Percentiles rank a stretch among this genome's conserved stretches.
These are phyloP conservation scores for Noctuana brunneofusca DNA, from an alignment of 2,888 invertebrate species.

Conservation along the genomic window DNA sequence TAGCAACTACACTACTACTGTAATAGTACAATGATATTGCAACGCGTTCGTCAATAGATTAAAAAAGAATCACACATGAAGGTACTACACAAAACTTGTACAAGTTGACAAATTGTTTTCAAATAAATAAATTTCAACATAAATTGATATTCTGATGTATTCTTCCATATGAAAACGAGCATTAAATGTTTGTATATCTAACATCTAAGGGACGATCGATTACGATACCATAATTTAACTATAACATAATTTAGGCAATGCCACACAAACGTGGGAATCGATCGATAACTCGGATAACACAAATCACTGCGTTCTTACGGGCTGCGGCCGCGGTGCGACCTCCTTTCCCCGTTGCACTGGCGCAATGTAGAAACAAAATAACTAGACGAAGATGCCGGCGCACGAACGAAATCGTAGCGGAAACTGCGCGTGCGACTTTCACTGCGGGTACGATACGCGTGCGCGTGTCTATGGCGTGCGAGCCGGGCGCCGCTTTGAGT, in stretches of 20 bases:
- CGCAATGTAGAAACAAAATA: slow-evolving; percentile 79
- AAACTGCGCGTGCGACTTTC: slow-evolving; percentile 77
- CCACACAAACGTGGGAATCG: slow-evolving; percentile 63
- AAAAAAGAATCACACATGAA: slow-evolving; percentile 8
- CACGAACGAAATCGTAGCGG: slow-evolving; percentile 67
- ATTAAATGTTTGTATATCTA: not conserved
- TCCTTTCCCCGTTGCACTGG: slow-evolving; percentile 80
- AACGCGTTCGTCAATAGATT: not conserved
- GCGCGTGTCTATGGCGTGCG: slow-evolving; percentile 65
- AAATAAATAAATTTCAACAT: not conserved
- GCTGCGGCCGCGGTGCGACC: slow-evolving; percentile 70
- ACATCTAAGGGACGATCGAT: slow-evolving; percentile 7
- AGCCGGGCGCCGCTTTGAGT: slow-evolving; percentile 66
- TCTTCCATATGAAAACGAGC: not conserved
- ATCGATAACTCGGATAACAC: slow-evolving; percentile 53
- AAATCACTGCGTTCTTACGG: slow-evolving; percentile 66
- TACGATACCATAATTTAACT: slow-evolving; percentile 9
- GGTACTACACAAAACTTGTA: slow-evolving; percentile 20
- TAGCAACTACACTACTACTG: slow-evolving; percentile 41
- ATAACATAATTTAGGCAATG: slow-evolving; percentile 46
- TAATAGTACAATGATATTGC: not conserved
- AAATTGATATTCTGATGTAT: not conserved
- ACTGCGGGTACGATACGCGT: slow-evolving; percentile 59
- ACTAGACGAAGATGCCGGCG: slow-evolving; percentile 76
- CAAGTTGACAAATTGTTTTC: not conserved